Evolutionary conservation across 2,113 vertebrate species (phyloP).

Genomic region (Camelus dromedarius): DNA sequence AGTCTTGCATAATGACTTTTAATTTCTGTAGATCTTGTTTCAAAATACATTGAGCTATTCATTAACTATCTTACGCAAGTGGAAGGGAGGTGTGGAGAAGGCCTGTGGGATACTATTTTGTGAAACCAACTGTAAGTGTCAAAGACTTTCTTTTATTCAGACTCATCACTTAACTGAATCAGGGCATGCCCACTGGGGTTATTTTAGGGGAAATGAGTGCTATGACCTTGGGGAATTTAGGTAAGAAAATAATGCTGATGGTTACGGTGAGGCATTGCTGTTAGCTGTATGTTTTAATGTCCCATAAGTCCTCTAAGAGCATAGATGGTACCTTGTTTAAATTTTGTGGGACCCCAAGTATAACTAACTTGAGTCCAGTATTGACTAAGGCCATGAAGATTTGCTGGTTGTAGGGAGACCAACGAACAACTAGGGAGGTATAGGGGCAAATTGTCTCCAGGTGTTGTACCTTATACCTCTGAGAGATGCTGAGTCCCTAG

Average conservation of each 20-base stretch:
- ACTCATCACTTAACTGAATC: background rate
- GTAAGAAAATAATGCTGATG: background rate
- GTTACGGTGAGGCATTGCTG: background rate
- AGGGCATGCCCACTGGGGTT: background rate
- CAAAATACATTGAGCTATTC: background rate
- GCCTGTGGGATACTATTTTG: background rate
- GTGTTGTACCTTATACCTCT: background rate
- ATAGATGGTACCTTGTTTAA: background rate
- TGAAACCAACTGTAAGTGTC: background rate
- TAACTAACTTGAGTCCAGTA: background rate
- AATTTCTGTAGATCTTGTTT: background rate
- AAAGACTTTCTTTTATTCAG: conserved; percentile 30
- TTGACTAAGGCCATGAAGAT: conserved; percentile 25
- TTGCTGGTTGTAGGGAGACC: background rate
- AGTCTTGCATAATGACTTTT: background rate
- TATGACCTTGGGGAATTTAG: background rate
- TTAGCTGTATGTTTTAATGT: background rate
- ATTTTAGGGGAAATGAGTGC: background rate
- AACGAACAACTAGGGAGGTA: background rate
- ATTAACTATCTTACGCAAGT: conserved; percentile 22
- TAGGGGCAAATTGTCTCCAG: background rate
- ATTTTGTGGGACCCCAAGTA: background rate
- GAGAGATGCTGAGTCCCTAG: background rate
- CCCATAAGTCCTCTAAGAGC: background rate
- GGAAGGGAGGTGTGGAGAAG: background rate